Evolutionary conservation across 2,797 vertebrate genomes (phyloP).

Genomic region (Rallus crepitans): DNA sequence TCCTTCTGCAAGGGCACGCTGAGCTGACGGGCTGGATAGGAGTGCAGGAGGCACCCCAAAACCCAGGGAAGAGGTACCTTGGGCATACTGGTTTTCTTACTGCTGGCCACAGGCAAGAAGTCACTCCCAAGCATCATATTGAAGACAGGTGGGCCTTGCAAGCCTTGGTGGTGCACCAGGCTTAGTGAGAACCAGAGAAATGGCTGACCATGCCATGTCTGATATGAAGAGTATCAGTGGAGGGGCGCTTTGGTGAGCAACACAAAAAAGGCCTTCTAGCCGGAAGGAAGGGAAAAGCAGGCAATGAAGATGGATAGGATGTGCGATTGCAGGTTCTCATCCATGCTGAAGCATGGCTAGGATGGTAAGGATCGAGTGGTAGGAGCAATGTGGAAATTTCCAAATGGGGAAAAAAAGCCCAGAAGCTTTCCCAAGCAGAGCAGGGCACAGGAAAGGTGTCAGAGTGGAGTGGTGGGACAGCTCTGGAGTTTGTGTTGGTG

Average conservation of each 20-base stretch:
- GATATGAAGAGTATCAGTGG: neutral
- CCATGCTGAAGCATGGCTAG: neutral
- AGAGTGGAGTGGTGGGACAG: neutral
- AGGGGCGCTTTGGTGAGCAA: neutral
- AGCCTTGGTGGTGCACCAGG: rapidly evolving
- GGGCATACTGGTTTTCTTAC: neutral
- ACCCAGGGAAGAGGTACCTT: neutral
- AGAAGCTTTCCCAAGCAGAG: neutral
- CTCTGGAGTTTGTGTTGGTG: neutral
- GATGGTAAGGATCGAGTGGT: neutral
- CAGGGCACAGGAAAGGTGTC: neutral
- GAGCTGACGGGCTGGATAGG: neutral
- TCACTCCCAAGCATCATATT: neutral
- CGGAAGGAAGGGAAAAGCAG: neutral
- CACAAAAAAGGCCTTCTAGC: neutral
- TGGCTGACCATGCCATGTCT: neutral
- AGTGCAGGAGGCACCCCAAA: neutral
- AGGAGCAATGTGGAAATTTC: neutral
- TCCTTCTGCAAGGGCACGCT: conserved; percentile 53
- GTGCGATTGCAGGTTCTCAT: neutral
- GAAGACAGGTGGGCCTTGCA: rapidly evolving
- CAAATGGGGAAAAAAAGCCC: too few species aligned
- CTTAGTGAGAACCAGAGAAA: neutral
- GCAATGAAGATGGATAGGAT: neutral
- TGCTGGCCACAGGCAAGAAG: neutral